Conservation (phyloP, 2,888 invertebrate genomes). For the Acronicta psi region DNA sequence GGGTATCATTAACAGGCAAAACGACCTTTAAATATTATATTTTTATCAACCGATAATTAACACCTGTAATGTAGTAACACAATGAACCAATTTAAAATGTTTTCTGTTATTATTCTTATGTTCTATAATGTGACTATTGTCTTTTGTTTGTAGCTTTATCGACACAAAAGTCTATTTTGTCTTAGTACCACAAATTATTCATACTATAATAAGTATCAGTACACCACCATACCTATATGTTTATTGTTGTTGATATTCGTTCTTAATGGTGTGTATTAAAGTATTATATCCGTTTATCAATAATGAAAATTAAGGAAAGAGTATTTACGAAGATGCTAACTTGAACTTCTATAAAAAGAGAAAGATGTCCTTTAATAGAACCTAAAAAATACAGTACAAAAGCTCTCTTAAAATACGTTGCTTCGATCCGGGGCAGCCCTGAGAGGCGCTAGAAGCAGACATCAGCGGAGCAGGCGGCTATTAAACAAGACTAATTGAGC, state of each 20-base stretch:
- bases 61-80: constrained; percentile 23
- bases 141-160: too few relatives aligned
- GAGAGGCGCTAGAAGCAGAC: constrained; percentile 84
- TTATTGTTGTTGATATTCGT: too few relatives aligned
- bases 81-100: constrained; percentile 8
- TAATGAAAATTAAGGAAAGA: too few relatives aligned
- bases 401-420: constrained; percentile 16
- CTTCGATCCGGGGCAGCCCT: constrained; percentile 73
- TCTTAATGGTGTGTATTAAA: too few relatives aligned
- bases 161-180: too few relatives aligned
- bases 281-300: too few relatives aligned
- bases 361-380: background rate
- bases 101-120: background rate
- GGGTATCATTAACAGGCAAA: constrained; percentile 18
- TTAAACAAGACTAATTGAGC: constrained; percentile 90
- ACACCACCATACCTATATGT: too few relatives aligned
- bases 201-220: too few relatives aligned
- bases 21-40: constrained; percentile 21
- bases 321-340: too few relatives aligned
- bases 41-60: constrained; percentile 1
- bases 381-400: constrained; percentile 16
- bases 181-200: too few relatives aligned
- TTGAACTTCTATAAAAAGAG: too few relatives aligned
- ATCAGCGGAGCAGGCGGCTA: constrained; percentile 88
- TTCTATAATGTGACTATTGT: too few relatives aligned